phyloP scores from a whole-genome alignment of 2,113 vertebrate genomes.

The Tachuris rubrigastra region DNA sequence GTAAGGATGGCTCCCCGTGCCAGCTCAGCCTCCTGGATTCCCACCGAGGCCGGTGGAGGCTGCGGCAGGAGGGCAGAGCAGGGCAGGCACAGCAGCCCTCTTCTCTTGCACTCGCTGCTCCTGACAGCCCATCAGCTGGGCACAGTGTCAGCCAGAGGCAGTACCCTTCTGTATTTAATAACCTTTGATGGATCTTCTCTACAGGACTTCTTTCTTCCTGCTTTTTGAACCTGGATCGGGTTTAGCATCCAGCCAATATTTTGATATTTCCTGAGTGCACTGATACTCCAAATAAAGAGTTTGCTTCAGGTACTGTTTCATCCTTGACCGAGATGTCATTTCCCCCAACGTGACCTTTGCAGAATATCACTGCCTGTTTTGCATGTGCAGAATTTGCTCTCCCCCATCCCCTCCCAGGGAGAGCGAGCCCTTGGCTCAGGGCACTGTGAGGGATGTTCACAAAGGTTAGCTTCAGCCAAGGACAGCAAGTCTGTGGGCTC shows the following conservation, averaged over 20 bases:
- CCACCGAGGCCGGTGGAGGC: background rate
- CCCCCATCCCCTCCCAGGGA: background rate
- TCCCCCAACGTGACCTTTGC: background rate
- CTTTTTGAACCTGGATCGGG: background rate
- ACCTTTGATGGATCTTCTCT: background rate
- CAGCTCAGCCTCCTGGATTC: background rate
- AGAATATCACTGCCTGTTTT: background rate
- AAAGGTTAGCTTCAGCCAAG: background rate
- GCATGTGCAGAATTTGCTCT: background rate
- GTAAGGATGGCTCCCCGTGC: background rate
- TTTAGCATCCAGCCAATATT: conserved; percentile 20
- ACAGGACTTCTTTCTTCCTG: background rate
- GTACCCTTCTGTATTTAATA: background rate
- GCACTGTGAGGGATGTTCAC: background rate
- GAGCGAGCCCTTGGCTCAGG: background rate
- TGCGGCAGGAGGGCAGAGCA: background rate
- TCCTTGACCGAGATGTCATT: background rate
- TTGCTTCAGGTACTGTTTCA: conserved; percentile 24
- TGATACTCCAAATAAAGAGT: background rate
- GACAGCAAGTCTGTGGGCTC: background rate
- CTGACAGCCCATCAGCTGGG: background rate
- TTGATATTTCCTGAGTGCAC: background rate
- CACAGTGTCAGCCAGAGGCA: background rate
- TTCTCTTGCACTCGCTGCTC: background rate
- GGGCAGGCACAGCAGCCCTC: background rate